Conservation (phyloP, 2,113 vertebrate genomes). For the Diadophis punctatus region DNA sequence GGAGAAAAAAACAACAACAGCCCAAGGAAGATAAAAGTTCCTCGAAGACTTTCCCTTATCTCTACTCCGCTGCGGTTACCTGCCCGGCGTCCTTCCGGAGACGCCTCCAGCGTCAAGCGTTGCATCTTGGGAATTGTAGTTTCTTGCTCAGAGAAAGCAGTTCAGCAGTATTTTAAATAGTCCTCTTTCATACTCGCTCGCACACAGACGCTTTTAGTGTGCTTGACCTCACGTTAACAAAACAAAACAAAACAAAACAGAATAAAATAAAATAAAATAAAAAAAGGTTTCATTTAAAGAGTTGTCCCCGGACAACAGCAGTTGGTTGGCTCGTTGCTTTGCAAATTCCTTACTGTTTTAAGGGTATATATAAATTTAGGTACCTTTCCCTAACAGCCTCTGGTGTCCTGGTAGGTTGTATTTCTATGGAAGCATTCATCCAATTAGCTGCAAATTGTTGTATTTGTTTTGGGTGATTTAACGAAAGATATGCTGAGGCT, state of each 20-base stretch:
- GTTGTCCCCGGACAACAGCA: background rate
- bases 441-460: background rate
- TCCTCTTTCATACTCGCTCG: no score
- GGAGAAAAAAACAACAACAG: no score
- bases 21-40: background rate
- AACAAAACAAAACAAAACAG: no score
- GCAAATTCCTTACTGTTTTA: background rate
- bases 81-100: background rate
- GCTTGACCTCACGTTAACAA: background rate
- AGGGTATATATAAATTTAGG: background rate
- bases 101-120: background rate
- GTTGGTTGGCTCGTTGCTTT: background rate
- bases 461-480: background rate
- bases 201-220: background rate
- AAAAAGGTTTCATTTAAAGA: background rate
- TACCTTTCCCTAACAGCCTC: background rate
- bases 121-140: slow-evolving; percentile 8
- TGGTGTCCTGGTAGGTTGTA: background rate
- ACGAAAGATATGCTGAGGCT: background rate
- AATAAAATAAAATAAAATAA: no score
- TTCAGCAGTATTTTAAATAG: background rate
- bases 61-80: no score
- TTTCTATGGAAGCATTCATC: background rate
- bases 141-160: accelerated
- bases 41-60: background rate